Conservation (phyloP, 2,888 invertebrate species). For the Sthenelais limicola region DNA sequence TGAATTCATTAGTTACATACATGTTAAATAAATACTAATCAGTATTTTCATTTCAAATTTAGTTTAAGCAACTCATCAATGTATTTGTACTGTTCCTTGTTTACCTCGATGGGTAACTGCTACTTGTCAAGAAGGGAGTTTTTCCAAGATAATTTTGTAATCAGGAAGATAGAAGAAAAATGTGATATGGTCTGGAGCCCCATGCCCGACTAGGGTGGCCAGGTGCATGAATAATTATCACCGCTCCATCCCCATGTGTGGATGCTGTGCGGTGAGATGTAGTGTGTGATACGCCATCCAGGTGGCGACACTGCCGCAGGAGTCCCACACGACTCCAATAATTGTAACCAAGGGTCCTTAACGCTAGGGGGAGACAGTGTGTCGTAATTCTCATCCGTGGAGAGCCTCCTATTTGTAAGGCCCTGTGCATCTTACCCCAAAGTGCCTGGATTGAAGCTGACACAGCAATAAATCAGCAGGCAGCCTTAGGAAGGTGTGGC, state of each 20-base stretch:
- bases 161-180: neutral
- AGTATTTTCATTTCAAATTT: too few species aligned
- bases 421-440: too few species aligned
- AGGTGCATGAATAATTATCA: neutral
- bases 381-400: slow-evolving; percentile 10
- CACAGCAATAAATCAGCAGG: too few species aligned
- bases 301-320: neutral
- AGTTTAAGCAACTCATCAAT: too few species aligned
- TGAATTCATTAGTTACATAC: too few species aligned
- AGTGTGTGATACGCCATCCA: neutral
- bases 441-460: too few species aligned
- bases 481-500: slow-evolving; percentile 36
- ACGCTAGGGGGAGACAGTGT: slow-evolving; percentile 7
- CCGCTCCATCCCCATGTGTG: too few species aligned
- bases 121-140: too few species aligned
- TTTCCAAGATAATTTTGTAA: too few species aligned
- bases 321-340: neutral
- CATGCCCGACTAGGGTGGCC: slow-evolving; percentile 24
- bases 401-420: slow-evolving; percentile 27
- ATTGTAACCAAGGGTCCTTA: neutral
- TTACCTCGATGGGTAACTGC: too few species aligned
- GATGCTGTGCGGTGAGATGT: neutral
- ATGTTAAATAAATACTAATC: too few species aligned
- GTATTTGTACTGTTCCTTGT: too few species aligned
- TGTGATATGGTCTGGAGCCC: neutral